Evolutionary conservation across 2,888 invertebrate genomes (phyloP).

Genomic region (Pristionchus mayeri): DNA sequence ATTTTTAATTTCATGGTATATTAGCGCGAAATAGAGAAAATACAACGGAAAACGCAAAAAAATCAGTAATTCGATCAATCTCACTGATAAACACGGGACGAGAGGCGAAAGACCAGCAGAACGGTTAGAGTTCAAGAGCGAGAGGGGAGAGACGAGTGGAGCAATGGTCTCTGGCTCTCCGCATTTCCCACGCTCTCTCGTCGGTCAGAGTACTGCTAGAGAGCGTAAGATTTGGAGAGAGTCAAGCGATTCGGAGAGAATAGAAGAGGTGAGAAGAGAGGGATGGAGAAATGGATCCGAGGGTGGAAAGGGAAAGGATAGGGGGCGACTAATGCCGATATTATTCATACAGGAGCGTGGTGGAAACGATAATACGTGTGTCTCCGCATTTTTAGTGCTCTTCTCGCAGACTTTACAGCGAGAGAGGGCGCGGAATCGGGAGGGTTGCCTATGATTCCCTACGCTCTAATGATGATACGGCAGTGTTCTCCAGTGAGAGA

Average conservation of each 20-base stretch:
- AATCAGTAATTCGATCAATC: too few species aligned
- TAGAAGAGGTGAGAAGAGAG: neutral
- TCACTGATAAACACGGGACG: neutral
- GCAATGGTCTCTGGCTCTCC: too few species aligned
- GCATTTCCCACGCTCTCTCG: too few species aligned
- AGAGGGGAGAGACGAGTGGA: neutral
- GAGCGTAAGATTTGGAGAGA: too few species aligned
- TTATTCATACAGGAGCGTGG: conserved; percentile 37
- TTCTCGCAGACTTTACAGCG: neutral
- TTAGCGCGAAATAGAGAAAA: neutral
- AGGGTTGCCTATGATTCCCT: neutral
- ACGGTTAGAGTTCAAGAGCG: neutral
- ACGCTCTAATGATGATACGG: neutral
- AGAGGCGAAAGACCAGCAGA: neutral
- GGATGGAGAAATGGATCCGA: neutral
- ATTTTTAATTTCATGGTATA: too few species aligned
- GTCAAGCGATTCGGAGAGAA: too few species aligned
- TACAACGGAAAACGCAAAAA: neutral
- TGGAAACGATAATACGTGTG: neutral
- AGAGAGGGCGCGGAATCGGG: too few species aligned
- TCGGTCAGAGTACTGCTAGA: too few species aligned
- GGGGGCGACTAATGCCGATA: conserved; percentile 23
- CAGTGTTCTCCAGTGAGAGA: neutral
- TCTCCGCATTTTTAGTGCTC: neutral
- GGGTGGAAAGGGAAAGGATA: conserved; percentile 2